Conservation (phyloP, 2,113 vertebrate species). For the Orcinus orca region DNA sequence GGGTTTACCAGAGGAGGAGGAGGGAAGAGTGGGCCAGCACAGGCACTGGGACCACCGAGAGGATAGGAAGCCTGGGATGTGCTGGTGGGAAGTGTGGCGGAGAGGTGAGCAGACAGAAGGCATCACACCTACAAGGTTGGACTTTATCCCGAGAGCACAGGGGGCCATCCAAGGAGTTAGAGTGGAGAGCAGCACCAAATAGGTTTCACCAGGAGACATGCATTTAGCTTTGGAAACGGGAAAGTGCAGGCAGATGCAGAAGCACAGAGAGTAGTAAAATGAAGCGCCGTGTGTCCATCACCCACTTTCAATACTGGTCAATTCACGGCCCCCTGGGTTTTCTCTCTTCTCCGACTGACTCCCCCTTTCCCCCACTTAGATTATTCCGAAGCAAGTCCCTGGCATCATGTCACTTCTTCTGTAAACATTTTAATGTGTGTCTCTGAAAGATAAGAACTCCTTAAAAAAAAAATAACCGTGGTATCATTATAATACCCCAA, state of each 20-base stretch:
- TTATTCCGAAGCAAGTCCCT: background rate
- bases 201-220: background rate
- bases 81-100: too few relatives aligned
- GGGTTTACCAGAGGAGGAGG: background rate
- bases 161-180: background rate
- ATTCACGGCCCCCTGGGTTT: fast-evolving
- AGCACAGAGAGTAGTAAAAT: fast-evolving
- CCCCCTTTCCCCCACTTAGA: background rate
- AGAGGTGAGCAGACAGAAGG: background rate
- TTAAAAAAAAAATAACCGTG: background rate
- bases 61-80: background rate
- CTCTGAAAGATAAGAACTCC: background rate
- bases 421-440: background rate
- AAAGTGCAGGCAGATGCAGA: fast-evolving
- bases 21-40: background rate
- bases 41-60: fast-evolving
- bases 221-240: background rate
- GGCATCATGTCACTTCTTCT: background rate
- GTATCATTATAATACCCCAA: background rate
- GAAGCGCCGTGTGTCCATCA: fast-evolving
- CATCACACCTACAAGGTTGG: fast-evolving
- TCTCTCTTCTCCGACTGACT: background rate
- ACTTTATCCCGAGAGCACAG: background rate
- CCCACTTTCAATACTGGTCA: fast-evolving
- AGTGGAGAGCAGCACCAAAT: fast-evolving